These are phyloP conservation scores for Phylloscopus trochiloides DNA, from an alignment of 2,113 vertebrate species.

Conservation along the genomic window DNA sequence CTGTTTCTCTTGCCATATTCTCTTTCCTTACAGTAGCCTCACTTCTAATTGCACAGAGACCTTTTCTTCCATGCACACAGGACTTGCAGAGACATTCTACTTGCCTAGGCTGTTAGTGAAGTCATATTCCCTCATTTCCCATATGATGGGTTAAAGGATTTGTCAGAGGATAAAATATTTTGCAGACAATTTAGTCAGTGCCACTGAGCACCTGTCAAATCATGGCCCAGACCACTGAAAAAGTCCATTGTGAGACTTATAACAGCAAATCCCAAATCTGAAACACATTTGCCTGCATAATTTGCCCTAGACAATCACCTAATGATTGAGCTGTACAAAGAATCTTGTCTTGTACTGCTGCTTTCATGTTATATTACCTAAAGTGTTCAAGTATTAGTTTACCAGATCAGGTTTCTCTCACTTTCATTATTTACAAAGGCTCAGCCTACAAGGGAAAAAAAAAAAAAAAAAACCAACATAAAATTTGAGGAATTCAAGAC, in stretches of 20 bases:
- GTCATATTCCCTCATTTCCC: background rate
- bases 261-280: background rate
- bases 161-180: background rate
- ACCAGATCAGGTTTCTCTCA: background rate
- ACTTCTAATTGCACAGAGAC: background rate
- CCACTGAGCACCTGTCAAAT: background rate
- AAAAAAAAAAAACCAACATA: background rate
- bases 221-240: background rate
- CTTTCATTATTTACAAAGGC: background rate
- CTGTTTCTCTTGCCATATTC: background rate
- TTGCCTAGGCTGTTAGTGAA: background rate
- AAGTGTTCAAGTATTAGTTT: conserved; percentile 17
- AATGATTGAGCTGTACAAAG: background rate
- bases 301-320: background rate
- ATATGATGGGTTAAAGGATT: background rate
- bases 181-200: background rate
- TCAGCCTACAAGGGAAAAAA: background rate
- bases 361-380: background rate
- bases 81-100: background rate
- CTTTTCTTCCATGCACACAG: background rate
- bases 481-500: background rate
- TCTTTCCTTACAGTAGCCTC: background rate
- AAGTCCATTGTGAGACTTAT: background rate
- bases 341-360: background rate
- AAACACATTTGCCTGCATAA: background rate